phyloP scores from a whole-genome alignment of 2,888 invertebrate species.

The Papilio elwesi region DNA sequence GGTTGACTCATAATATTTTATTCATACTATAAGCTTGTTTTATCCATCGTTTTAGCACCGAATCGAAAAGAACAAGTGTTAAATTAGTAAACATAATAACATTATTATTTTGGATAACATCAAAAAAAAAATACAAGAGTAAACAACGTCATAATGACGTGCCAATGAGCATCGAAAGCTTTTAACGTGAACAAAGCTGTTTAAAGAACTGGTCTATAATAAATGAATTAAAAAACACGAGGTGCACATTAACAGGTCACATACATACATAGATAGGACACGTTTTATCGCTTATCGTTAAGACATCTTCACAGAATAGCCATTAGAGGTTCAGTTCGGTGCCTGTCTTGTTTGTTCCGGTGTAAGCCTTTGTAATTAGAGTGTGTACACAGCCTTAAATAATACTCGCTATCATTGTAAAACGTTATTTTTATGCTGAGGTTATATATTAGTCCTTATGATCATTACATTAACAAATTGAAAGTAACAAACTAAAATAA shows the following conservation, averaged over 20 bases:
- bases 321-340: slow-evolving; percentile 37
- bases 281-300: slow-evolving; percentile 51
- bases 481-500: no score
- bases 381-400: slow-evolving; percentile 1
- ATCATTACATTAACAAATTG: no score
- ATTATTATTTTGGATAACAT: slow-evolving; percentile 4
- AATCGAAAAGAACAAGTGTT: background rate
- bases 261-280: slow-evolving; percentile 60
- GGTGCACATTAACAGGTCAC: slow-evolving; percentile 58
- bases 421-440: background rate
- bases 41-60: background rate
- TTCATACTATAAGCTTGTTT: no score
- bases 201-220: slow-evolving; percentile 59
- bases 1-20: no score
- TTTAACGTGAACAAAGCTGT: slow-evolving; percentile 46
- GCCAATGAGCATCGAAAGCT: slow-evolving; percentile 10
- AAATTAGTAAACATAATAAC: background rate
- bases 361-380: slow-evolving; percentile 29
- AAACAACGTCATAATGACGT: slow-evolving; percentile 25
- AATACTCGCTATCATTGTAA: slow-evolving; percentile 10
- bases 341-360: slow-evolving; percentile 45
- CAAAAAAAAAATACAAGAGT: background rate
- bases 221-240: slow-evolving; percentile 61
- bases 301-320: slow-evolving; percentile 44
- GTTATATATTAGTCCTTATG: background rate